Conservation (phyloP, 2,797 vertebrate species). For the Ciconia nigra region DNA sequence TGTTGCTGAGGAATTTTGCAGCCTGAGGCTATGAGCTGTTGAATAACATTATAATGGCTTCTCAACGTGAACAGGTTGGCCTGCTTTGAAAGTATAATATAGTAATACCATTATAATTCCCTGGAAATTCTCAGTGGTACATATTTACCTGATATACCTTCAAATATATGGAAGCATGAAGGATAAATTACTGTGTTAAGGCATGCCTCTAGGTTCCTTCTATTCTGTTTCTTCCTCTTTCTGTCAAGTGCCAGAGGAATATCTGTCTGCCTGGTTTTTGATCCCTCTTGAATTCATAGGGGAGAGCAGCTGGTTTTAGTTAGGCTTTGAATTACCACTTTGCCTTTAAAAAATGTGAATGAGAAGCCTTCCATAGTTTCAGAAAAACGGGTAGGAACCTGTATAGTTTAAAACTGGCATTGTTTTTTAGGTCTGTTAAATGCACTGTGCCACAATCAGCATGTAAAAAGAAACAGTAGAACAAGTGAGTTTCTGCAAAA, state of each 20-base stretch:
- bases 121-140: background rate
- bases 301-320: background rate
- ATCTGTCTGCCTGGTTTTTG: background rate
- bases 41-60: background rate
- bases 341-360: background rate
- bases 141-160: background rate
- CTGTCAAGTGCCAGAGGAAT: background rate
- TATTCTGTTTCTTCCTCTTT: background rate
- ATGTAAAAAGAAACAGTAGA: background rate
- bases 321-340: background rate
- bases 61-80: background rate
- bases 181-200: background rate
- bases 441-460: background rate
- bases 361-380: background rate
- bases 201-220: background rate
- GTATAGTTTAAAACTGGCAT: background rate
- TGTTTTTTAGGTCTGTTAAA: background rate
- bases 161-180: background rate
- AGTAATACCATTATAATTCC: background rate
- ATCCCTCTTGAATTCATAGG: background rate
- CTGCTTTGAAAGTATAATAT: background rate
- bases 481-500: background rate
- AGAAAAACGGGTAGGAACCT: background rate
- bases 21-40: slow-evolving; percentile 19
- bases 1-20: background rate